Evolutionary conservation across 2,113 vertebrate genomes (phyloP).

Genomic region (Gorsachius goisagi): DNA sequence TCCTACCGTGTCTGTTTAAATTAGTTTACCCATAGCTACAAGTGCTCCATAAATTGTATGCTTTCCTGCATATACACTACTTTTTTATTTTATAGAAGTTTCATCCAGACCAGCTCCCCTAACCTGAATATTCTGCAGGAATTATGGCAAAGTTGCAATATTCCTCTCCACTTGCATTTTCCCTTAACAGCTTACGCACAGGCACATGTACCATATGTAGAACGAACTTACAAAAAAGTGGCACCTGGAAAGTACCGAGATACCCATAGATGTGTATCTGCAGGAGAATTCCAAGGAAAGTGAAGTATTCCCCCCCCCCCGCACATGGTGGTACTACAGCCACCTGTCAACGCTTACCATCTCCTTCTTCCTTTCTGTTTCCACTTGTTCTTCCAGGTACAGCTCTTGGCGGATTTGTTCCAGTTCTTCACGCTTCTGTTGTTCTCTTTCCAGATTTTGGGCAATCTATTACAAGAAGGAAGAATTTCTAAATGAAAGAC

Average conservation of each 20-base stretch:
- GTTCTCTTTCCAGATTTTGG: conserved; percentile 77
- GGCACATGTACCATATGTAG: accelerated
- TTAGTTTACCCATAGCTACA: not conserved
- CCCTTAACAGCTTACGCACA: not conserved
- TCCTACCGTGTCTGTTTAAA: not conserved
- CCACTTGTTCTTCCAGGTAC: conserved; percentile 84
- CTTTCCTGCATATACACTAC: not conserved
- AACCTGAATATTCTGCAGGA: not conserved
- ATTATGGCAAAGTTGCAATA: not conserved
- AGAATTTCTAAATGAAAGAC: not conserved
- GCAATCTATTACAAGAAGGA: conserved; percentile 69
- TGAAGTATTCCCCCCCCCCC: not conserved
- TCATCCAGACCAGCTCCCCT: not conserved
- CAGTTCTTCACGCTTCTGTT: conserved; percentile 80
- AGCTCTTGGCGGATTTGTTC: conserved; percentile 84
- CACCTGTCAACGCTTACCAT: conserved; percentile 73
- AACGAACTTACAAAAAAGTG: not conserved
- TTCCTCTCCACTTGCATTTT: not conserved
- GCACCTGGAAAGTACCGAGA: not conserved
- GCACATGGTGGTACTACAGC: not conserved
- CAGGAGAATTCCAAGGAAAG: not conserved
- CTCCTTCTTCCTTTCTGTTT: conserved; percentile 71
- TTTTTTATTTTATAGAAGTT: not conserved
- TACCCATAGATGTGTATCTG: accelerated
- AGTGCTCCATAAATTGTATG: not conserved